Base-by-base conservation (phyloP, 2,888 invertebrate genomes). In the Drosophila cognata region DNA sequence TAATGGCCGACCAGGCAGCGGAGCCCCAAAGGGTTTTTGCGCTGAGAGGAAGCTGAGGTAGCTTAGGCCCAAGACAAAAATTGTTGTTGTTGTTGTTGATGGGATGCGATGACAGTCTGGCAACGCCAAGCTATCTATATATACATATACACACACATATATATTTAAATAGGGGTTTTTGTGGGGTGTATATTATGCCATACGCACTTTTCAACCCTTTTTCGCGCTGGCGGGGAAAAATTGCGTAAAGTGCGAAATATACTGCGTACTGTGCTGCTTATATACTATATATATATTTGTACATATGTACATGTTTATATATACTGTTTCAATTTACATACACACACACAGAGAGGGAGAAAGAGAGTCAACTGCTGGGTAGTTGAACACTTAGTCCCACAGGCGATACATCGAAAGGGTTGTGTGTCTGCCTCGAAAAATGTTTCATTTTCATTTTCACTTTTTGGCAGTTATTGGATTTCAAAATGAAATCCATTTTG, bases 401-500 rank as follows among this genome's bases (percentile, higher is more conserved):
- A 38, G 69, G 61, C 60, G 63, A 50, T 76, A 36, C 46, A 16
- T 46, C 57, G 43, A 86, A 85, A 85, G 89, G 87, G 89, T 85
- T 87, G 82, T n/a, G 28, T 36, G 46, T 70, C 79, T 71, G 58
- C 61, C 43, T 28, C 78, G 64, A 68, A 68, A 87, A 87, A 60
- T 82, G 85, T 80, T 88, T 86, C 75, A 71, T 74, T 86, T 77
- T 77, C 77, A 59, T 73, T 74, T 85, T 77, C 46, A 64, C 75
- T 52, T 71, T 76, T 79, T 76, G 77, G 80, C 88, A 78, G 86
- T 85, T 90, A 89, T 89, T 90, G 88, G 89, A 88, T 89, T 88
- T 88, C 91, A 90, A 90, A 90, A 88, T 88, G 88, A 88, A 89
- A 85, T 83, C 91, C 89, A 89, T 88, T 88, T 90, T 88, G 85